Base-by-base conservation (phyloP, 2,888 invertebrate species). In the Venusia cambrica region DNA sequence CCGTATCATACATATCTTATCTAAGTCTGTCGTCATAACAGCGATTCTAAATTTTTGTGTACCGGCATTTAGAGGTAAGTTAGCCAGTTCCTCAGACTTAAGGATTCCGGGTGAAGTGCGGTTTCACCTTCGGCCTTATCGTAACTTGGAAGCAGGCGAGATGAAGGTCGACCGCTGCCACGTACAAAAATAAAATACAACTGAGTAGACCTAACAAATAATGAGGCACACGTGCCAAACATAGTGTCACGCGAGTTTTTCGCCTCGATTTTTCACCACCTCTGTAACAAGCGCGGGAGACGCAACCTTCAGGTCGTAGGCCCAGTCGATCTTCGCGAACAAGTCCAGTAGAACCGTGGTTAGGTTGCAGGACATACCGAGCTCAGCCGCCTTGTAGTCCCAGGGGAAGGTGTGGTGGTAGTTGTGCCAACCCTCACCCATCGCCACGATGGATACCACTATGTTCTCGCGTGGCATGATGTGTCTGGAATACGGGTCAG, bases 371-470 rank as follows among this genome's bases (percentile, higher is more conserved):
- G 89, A 67, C 42, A 89, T 88, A 21, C 94, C 94, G n/a, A 95
- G 83, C 71, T 97, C 97, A 3, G 95, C 92, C 11, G 97, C 94
- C 62, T 95, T 94, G 89, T 97, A 97, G 73, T 97, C 97, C 93
- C 95, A 95, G 0, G 97, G 97, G 75, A 97, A 97, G 0, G 93
- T 93, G 76, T 97, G 97, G 70, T 97, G 97, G 74, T 95, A 97
- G 79, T 97, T 97, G 83, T 97, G 97, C 94, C 95, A 97, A 2
- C 97, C 97, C 73, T 96, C 96, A 0, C 96, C 96, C 76, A 94
- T 87, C 0, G 94, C 91, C 9, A 92, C 60, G 0, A 93, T 57
- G 0, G 95, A 91, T 0, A 97, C 96, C 1, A 88, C 77, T 48
- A 89, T 87, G 67, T 94, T 96, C 76, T 97, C 93, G 0, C 90